A percentile compares a stretch with the other conserved stretches of the same genome.
Evolutionary conservation across 64 coral and sea anemone species (phyloP).

Genomic region (Pocillopora verrucosa): DNA sequence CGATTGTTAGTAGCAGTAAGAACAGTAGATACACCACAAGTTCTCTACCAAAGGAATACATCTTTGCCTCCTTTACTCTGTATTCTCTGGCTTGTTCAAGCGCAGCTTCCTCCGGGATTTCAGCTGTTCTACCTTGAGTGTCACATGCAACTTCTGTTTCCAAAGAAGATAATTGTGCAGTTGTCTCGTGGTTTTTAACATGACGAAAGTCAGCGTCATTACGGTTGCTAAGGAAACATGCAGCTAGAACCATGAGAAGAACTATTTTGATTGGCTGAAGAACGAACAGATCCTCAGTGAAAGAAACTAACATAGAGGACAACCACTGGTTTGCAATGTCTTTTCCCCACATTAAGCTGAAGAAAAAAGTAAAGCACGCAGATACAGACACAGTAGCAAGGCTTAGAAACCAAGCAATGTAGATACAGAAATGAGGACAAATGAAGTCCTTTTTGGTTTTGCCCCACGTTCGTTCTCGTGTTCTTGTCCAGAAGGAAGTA

Average conservation of each 20-base stretch:
- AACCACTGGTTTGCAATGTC: constrained; percentile 71
- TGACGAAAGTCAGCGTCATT: constrained; percentile 4
- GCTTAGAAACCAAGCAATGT: constrained; percentile 55
- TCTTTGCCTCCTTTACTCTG: too few species aligned
- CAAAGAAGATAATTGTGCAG: neutral
- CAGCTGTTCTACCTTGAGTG: neutral
- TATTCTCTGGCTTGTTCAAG: too few species aligned
- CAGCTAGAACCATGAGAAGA: constrained; percentile 21
- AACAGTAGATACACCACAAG: too few species aligned
- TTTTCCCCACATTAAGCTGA: constrained; percentile 71
- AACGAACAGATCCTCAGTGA: constrained; percentile 67
- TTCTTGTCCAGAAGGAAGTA: neutral
- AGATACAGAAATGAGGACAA: constrained; percentile 24
- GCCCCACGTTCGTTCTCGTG: neutral
- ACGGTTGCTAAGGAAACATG: constrained; percentile 41
- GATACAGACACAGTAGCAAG: constrained; percentile 26
- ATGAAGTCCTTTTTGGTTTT: constrained; percentile 11
- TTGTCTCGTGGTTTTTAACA: neutral
- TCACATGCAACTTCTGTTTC: neutral
- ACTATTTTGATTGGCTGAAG: constrained; percentile 60
- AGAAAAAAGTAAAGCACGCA: constrained; percentile 52
- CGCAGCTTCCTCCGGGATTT: too few species aligned
- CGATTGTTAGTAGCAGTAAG: too few species aligned
- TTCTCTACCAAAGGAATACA: too few species aligned
- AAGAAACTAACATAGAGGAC: constrained; percentile 60